Conservation (phyloP, 2,888 invertebrate species). For the Oxyscelio sp. region DNA sequence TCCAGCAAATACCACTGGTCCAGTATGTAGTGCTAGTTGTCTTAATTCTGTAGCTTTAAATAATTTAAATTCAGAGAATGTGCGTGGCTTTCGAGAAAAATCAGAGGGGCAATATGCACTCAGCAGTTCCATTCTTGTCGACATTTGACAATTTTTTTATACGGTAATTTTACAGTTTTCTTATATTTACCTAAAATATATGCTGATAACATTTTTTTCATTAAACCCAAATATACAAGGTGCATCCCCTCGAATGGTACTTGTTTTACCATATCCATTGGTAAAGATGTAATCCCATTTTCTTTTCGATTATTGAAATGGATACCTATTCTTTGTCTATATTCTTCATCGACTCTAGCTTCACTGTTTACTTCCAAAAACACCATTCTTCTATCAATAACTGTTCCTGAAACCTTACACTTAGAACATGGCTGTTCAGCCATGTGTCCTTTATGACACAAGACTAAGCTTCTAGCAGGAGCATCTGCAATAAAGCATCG, state of each 20-base stretch:
- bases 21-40: slow-evolving; percentile 78
- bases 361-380: slow-evolving; percentile 11
- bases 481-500: slow-evolving; percentile 7
- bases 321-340: slow-evolving; percentile 5
- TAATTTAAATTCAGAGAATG: slow-evolving; percentile 72
- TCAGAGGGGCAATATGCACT: slow-evolving; percentile 74
- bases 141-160: too few species aligned
- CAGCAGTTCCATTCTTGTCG: slow-evolving; percentile 49
- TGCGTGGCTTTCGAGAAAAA: slow-evolving; percentile 76
- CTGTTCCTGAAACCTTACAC: background rate
- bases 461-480: background rate
- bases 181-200: too few species aligned
- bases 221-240: slow-evolving; percentile 62
- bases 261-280: slow-evolving; percentile 62
- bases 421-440: background rate
- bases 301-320: slow-evolving; percentile 55
- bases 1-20: slow-evolving; percentile 76
- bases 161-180: too few species aligned
- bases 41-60: too few species aligned
- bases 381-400: slow-evolving; percentile 15
- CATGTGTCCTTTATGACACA: slow-evolving; percentile 18
- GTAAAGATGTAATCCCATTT: slow-evolving; percentile 53
- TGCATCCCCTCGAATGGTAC: slow-evolving; percentile 74
- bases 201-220: slow-evolving; percentile 68
- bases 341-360: slow-evolving; percentile 23